phyloP scores from a whole-genome alignment of 2,797 vertebrate genomes.

The Leuciscus waleckii region DNA sequence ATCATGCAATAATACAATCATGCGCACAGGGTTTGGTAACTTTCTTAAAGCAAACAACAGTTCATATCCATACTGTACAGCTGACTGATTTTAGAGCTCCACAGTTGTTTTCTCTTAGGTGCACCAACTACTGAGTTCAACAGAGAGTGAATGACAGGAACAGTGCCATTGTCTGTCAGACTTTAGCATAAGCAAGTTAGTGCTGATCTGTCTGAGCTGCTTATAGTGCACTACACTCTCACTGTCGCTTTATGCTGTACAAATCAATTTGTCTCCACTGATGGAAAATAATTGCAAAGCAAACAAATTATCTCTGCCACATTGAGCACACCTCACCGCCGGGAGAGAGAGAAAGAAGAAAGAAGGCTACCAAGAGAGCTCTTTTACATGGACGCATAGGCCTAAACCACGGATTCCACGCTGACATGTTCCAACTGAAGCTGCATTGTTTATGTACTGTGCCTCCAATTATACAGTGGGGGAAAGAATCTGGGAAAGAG shows the following conservation, averaged over 20 bases:
- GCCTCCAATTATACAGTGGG: background rate
- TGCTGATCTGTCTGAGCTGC: constrained; percentile 67
- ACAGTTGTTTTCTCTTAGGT: constrained; percentile 34
- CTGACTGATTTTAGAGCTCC: constrained; percentile 11
- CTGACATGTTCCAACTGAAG: constrained; percentile 27
- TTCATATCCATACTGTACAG: constrained; percentile 4
- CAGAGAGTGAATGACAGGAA: constrained; percentile 53
- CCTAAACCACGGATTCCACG: constrained; percentile 32
- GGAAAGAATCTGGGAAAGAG: background rate
- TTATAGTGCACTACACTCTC: constrained; percentile 66
- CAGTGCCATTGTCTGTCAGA: constrained; percentile 63
- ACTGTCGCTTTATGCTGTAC: constrained; percentile 85
- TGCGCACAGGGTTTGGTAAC: background rate
- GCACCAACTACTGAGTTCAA: constrained; percentile 19
- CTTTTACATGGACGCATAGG: constrained; percentile 45
- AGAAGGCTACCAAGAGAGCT: constrained; percentile 58
- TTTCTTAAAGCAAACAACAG: constrained; percentile 7
- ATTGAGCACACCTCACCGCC: constrained; percentile 86
- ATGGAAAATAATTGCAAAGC: constrained; percentile 97
- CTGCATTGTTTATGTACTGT: background rate
- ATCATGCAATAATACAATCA: background rate
- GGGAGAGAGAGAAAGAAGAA: constrained; percentile 77
- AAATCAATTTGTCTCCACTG: constrained; percentile 97
- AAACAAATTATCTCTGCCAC: constrained; percentile 95
- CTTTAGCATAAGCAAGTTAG: constrained; percentile 75